These are phyloP conservation scores for Agelaius phoeniceus DNA, from an alignment of 2,113 vertebrate genomes.

Conservation along the genomic window DNA sequence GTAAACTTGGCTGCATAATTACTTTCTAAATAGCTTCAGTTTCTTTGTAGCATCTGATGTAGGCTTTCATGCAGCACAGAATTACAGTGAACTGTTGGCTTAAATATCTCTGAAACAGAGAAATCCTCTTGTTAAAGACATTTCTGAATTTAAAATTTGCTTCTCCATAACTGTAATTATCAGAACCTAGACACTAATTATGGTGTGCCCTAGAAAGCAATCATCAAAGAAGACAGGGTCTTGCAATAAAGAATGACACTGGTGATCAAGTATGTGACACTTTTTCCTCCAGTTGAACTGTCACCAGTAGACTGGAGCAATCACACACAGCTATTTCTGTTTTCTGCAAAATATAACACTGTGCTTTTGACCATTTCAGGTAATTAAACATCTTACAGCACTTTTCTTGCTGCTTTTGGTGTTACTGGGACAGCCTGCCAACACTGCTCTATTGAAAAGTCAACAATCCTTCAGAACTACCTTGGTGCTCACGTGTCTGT, in stretches of 20 bases:
- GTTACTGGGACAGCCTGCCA: neutral
- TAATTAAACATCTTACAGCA: neutral
- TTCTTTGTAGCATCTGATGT: slow-evolving; percentile 5
- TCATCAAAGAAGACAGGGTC: neutral
- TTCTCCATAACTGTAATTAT: neutral
- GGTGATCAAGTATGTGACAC: neutral
- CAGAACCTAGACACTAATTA: neutral
- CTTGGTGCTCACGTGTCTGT: neutral
- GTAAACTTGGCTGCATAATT: slow-evolving; percentile 16
- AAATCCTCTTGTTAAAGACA: neutral
- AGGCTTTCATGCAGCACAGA: neutral
- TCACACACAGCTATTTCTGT: neutral
- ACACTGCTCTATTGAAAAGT: neutral
- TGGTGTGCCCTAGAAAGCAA: neutral
- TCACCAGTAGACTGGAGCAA: neutral
- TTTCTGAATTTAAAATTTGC: neutral
- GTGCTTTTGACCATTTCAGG: neutral
- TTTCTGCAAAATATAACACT: neutral
- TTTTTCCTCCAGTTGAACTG: neutral
- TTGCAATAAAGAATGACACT: neutral
- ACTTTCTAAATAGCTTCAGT: slow-evolving; percentile 5
- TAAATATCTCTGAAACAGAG: neutral
- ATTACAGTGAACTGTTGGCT: neutral
- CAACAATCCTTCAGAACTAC: neutral
- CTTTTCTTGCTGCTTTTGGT: neutral